Percentiles rank a stretch among this genome's conserved stretches.
Conservation (phyloP, 2,797 vertebrate species). For the Clarias platycephalus region DNA sequence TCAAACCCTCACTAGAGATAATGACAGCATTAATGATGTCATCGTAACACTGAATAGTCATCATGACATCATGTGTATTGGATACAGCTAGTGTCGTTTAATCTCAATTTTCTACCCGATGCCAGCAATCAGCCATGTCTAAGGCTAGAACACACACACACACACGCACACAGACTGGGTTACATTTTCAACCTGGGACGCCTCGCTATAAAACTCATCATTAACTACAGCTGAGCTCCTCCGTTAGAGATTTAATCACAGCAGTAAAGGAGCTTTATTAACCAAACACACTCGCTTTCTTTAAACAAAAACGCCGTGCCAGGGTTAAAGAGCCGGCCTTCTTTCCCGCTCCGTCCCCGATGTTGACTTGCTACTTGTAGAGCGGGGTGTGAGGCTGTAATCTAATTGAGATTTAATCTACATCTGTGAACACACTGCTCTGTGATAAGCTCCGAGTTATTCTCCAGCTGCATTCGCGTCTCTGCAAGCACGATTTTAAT, state of each 20-base stretch:
- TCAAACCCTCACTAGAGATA: not conserved
- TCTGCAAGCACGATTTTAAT: not conserved
- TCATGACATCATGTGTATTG: not conserved
- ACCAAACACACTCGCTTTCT: constrained; percentile 34
- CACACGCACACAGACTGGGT: not conserved
- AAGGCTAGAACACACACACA: not conserved
- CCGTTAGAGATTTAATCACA: constrained; percentile 33
- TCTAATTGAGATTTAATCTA: constrained; percentile 36
- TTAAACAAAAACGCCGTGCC: constrained; percentile 5
- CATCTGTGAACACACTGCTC: constrained; percentile 3
- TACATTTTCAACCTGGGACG: not conserved
- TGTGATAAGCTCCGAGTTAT: not conserved
- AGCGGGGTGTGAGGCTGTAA: constrained; percentile 4
- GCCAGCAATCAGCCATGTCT: not conserved
- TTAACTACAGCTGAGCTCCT: constrained; percentile 12
- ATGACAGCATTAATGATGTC: not conserved
- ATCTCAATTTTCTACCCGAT: not conserved
- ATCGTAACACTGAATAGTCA: not conserved
- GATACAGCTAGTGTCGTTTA: not conserved
- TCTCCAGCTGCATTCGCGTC: no score
- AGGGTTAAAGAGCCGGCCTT: constrained; percentile 12
- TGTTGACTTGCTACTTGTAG: constrained; percentile 24
- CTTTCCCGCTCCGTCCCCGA: not conserved
- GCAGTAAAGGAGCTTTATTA: constrained; percentile 31
- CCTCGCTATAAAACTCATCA: constrained; percentile 35